A percentile compares a stretch with the other conserved stretches of the same genome.
Conservation (phyloP, 53 echinoderm and acorn worm genomes). For the Paracentrotus lividus region DNA sequence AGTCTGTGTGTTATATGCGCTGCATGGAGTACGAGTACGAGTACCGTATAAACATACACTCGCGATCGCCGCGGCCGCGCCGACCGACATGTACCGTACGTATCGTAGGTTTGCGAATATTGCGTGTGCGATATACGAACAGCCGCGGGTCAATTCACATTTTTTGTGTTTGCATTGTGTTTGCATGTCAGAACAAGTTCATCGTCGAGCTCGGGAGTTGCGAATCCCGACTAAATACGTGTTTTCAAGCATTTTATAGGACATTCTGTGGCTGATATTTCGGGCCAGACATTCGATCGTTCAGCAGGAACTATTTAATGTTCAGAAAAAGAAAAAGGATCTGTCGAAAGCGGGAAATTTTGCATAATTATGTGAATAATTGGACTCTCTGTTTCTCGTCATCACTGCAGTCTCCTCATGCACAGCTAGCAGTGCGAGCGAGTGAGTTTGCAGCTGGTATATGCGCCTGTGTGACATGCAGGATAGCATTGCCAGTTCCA, state of each 20-base stretch:
- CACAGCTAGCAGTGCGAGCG: neutral
- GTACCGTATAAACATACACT: neutral
- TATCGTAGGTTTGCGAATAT: too few species aligned
- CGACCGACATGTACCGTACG: too few species aligned
- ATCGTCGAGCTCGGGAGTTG: neutral
- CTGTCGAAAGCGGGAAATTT: neutral
- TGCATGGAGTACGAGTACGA: neutral
- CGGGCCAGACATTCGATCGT: neutral
- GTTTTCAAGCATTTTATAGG: neutral
- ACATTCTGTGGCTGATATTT: neutral
- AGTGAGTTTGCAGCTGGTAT: too few species aligned
- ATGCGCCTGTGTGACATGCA: too few species aligned
- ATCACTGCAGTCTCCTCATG: neutral
- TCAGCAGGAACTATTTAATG: neutral
- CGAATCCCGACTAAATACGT: neutral
- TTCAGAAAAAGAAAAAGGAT: neutral
- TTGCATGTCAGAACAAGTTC: neutral
- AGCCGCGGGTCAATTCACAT: neutral
- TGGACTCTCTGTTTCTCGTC: neutral
- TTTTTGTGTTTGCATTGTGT: neutral
- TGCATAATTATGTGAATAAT: neutral
- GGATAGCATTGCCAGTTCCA: too few species aligned
- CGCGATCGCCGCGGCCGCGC: neutral
- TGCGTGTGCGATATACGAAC: neutral
- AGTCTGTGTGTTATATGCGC: neutral